Evolutionary conservation across 2,113 vertebrate genomes (phyloP).

Genomic region (Triplophysa dalaica): DNA sequence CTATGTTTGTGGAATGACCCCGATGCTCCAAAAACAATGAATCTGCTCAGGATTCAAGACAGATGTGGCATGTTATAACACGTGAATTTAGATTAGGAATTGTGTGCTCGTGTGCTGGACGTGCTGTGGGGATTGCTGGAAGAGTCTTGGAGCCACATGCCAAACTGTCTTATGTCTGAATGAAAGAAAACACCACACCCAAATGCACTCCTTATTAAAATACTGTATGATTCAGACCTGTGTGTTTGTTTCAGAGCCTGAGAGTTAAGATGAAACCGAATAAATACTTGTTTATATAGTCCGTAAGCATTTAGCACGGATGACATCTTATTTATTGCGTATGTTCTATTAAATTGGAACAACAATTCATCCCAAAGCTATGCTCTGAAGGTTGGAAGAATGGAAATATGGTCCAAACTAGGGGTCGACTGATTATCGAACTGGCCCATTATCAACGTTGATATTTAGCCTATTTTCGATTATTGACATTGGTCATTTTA

Average conservation of each 20-base stretch:
- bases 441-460: no score
- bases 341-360: slow-evolving; percentile 29
- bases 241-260: slow-evolving; percentile 61
- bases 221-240: slow-evolving; percentile 40
- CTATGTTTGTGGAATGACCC: slow-evolving; percentile 22
- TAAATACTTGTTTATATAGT: slow-evolving; percentile 23
- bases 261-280: slow-evolving; percentile 57
- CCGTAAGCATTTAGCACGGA: slow-evolving; percentile 28
- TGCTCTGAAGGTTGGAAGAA: no score
- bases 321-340: background rate
- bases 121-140: slow-evolving; percentile 11
- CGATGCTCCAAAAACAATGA: slow-evolving; percentile 15
- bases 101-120: background rate
- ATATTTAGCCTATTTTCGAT: no score
- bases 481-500: no score
- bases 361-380: slow-evolving; percentile 21
- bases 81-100: slow-evolving; percentile 7
- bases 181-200: slow-evolving; percentile 40
- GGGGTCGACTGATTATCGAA: no score
- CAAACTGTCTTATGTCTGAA: slow-evolving; percentile 16
- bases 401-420: no score
- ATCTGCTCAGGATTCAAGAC: background rate
- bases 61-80: background rate
- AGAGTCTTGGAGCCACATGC: background rate
- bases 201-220: slow-evolving; percentile 58